These are phyloP conservation scores for Podilymbus podiceps DNA, from an alignment of 2,113 vertebrate species.

Conservation along the genomic window DNA sequence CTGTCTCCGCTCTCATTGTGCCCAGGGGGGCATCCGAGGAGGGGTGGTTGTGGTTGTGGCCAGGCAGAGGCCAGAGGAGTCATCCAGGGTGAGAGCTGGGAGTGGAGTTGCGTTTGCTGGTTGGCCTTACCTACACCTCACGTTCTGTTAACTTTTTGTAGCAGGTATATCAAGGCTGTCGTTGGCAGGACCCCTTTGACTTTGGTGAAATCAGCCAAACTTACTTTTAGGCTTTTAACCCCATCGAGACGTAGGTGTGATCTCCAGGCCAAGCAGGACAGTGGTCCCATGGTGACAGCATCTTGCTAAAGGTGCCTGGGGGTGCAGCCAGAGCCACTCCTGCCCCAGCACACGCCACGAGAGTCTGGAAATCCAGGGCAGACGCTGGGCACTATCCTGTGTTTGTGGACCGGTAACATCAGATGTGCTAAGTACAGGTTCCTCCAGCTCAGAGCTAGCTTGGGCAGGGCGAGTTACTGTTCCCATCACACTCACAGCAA, in stretches of 20 bases:
- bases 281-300: rapidly evolving
- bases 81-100: not conserved
- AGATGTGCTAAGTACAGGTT: not conserved
- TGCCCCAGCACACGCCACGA: not conserved
- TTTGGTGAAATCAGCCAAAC: not conserved
- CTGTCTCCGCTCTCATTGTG: not conserved
- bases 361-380: not conserved
- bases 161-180: not conserved
- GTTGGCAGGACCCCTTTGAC: not conserved
- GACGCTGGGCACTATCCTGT: not conserved
- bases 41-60: not conserved
- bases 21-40: not conserved
- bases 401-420: not conserved
- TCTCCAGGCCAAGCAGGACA: not conserved
- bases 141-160: not conserved
- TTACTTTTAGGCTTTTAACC: not conserved
- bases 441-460: not conserved
- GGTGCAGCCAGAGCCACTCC: rapidly evolving
- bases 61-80: not conserved
- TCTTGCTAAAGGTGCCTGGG: not conserved
- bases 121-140: not conserved
- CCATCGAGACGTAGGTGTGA: not conserved
- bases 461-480: not conserved
- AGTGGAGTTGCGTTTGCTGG: not conserved
- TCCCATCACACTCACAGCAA: not conserved